Conservation (phyloP, 2,113 vertebrate genomes). For the Lates calcarifer region DNA sequence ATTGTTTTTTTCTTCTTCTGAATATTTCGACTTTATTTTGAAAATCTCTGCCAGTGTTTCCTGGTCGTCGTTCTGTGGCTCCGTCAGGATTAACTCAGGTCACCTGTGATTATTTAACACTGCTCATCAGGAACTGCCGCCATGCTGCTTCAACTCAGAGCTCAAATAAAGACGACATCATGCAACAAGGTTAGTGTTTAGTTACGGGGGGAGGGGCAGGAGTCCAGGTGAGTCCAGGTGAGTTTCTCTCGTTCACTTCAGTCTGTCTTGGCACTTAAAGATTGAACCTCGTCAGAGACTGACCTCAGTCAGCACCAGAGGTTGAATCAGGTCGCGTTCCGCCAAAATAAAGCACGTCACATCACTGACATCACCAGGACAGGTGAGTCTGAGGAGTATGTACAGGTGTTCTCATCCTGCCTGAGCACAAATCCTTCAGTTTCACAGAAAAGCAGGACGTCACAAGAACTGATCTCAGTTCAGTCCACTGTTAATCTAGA, state of each 20-base stretch:
- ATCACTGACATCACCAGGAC: slow-evolving; percentile 2
- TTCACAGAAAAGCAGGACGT: not conserved
- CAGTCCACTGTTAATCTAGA: not conserved
- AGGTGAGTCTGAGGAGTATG: not conserved
- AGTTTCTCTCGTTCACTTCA: not conserved
- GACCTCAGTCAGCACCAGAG: not conserved
- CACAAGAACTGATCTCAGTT: not conserved
- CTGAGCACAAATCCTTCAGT: not conserved
- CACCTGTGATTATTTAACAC: slow-evolving; percentile 10
- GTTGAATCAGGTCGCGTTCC: not conserved
- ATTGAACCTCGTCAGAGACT: slow-evolving; percentile 1
- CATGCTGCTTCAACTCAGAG: not conserved
- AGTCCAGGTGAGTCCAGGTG: slow-evolving; percentile 19
- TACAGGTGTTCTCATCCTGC: slow-evolving; percentile 3
- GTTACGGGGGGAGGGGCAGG: slow-evolving; percentile 5
- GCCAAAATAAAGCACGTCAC: not conserved
- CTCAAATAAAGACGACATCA: slow-evolving; percentile 30
- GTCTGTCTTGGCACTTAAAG: slow-evolving; percentile 56
- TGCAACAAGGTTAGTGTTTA: slow-evolving; percentile 23
- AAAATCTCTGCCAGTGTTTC: not conserved
- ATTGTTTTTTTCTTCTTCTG: too few species aligned
- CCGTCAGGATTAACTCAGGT: not conserved
- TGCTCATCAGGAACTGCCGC: not conserved
- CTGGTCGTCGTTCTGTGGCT: too few species aligned
- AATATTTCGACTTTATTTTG: not conserved